Percentiles rank a stretch among this genome's conserved stretches.
These are phyloP conservation scores for Myripristis murdjan DNA, from an alignment of 2,797 vertebrate genomes.

Conservation along the genomic window DNA sequence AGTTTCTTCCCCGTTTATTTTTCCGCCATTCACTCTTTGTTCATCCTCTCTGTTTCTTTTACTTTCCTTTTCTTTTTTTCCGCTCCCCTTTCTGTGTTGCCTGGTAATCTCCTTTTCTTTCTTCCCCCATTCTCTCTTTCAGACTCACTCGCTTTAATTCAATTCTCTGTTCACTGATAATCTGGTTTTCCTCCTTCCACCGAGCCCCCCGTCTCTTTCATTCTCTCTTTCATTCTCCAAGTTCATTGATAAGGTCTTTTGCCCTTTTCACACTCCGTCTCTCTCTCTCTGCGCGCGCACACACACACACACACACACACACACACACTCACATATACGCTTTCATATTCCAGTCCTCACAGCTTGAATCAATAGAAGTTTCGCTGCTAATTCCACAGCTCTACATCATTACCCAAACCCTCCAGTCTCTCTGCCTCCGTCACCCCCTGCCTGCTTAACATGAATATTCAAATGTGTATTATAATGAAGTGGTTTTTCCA, in stretches of 20 bases:
- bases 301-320: slow-evolving; percentile 41
- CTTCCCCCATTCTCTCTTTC: slow-evolving; percentile 59
- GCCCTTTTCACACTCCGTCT: slow-evolving; percentile 46
- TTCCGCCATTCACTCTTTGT: slow-evolving; percentile 26
- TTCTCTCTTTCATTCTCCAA: slow-evolving; percentile 59
- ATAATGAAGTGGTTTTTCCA: slow-evolving; percentile 75
- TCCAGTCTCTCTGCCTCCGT: slow-evolving; percentile 46
- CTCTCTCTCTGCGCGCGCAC: slow-evolving; percentile 2
- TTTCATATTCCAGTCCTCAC: slow-evolving; percentile 76
- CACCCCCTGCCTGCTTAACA: slow-evolving; percentile 62
- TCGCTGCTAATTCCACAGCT: slow-evolving; percentile 77
- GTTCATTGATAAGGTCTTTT: slow-evolving; percentile 79
- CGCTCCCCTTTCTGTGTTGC: slow-evolving; percentile 43
- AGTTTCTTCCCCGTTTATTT: slow-evolving; percentile 16
- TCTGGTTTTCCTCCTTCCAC: slow-evolving; percentile 55
- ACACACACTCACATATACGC: slow-evolving; percentile 53
- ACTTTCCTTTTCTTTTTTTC: slow-evolving; percentile 21
- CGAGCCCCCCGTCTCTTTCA: slow-evolving; percentile 41
- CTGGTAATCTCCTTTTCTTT: slow-evolving; percentile 67
- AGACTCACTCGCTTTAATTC: slow-evolving; percentile 67
- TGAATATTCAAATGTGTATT: slow-evolving; percentile 79
- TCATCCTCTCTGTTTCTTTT: slow-evolving; percentile 49
- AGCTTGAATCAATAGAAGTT: slow-evolving; percentile 81
- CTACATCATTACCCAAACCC: slow-evolving; percentile 76
- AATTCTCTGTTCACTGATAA: slow-evolving; percentile 75